Base-by-base conservation (phyloP, 2,888 invertebrate species). In the Acrocyrtus sp. region DNA sequence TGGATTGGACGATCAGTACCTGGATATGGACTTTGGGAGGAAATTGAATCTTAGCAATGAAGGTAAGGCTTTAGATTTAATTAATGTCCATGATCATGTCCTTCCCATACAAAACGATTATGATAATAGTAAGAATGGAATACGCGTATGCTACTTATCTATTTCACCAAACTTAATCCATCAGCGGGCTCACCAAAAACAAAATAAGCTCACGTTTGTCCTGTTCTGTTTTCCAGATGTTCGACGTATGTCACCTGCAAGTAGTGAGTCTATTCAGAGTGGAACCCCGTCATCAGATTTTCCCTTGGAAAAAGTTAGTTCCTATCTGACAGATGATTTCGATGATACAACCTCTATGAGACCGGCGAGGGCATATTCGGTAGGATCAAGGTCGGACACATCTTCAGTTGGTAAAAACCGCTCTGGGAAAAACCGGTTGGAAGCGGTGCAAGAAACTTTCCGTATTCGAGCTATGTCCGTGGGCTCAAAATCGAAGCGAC, bases 281-380 rank as follows among this genome's bases (percentile, higher is more conserved):
- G 93, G 91, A 45, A 93, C 92, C 10, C 93, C 94, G n/a, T 91
- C 92, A 53, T 91, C 92, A 0, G 92, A 93, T 83, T 93, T 91
- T 85, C 91, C 90, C 79, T 86, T 94, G 56, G 94, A 94, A 82
- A 93, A 93, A 82, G 93, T 93, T 0, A 87, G 88, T 69, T 90
- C 93, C 17, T 92, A 91, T 83, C 88, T 93, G 72, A 8, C 88
- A 41, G 88, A 88, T 78, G 90, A 90, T 67, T 84, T 84, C 82
- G 89, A 89, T 81, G 83, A 85, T 62, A 82, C 83, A 12, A 80
- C 84, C 84, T 48, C 86, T 82, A 83, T 83, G 87, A 80, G 88
- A 77, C 92, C 92, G n/a, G 87, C 89, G 60, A 88, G 94, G 79
- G 91, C 94, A 1, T 94, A 94, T 85, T 94, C 94, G 26, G 91